phyloP scores from a whole-genome alignment of 2,888 invertebrate species.

The Argynnis bischoffii region DNA sequence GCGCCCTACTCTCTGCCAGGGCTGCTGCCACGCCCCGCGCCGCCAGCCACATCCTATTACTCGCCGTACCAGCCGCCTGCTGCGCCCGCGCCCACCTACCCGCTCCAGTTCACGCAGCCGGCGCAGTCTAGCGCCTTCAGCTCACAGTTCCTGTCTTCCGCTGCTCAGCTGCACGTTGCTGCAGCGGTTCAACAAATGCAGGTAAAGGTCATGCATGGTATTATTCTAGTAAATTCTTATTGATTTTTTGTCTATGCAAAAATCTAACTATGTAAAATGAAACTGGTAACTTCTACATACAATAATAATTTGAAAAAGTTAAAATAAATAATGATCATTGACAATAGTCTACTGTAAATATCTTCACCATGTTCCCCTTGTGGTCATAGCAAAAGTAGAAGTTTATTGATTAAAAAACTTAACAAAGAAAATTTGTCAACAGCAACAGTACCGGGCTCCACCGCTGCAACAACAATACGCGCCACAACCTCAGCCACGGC shows the following conservation, averaged over 20 bases:
- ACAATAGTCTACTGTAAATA: no score
- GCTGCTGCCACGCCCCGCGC: constrained; percentile 74
- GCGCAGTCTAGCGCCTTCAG: constrained; percentile 78
- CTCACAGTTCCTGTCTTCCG: constrained; percentile 72
- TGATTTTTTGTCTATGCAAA: no score
- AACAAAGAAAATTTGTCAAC: constrained; percentile 2
- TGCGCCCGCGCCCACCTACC: constrained; percentile 84
- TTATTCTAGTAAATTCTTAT: no score
- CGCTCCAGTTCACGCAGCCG: constrained; percentile 84
- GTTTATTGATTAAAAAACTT: neutral
- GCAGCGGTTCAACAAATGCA: constrained; percentile 77
- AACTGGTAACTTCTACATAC: no score
- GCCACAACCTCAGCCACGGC: constrained; percentile 63
- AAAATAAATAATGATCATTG: no score
- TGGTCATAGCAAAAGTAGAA: no score
- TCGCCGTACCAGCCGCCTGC: constrained; percentile 74
- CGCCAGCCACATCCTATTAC: constrained; percentile 76
- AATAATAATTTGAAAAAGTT: no score
- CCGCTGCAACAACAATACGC: constrained; percentile 76
- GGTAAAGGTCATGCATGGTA: constrained; percentile 51
- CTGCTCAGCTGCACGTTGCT: constrained; percentile 68
- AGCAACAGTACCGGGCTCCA: constrained; percentile 74
- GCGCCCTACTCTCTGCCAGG: constrained; percentile 72
- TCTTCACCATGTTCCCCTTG: no score
- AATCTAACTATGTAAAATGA: no score